Conservation (phyloP, 2,113 vertebrate species). For the Megaceryle maxima region DNA sequence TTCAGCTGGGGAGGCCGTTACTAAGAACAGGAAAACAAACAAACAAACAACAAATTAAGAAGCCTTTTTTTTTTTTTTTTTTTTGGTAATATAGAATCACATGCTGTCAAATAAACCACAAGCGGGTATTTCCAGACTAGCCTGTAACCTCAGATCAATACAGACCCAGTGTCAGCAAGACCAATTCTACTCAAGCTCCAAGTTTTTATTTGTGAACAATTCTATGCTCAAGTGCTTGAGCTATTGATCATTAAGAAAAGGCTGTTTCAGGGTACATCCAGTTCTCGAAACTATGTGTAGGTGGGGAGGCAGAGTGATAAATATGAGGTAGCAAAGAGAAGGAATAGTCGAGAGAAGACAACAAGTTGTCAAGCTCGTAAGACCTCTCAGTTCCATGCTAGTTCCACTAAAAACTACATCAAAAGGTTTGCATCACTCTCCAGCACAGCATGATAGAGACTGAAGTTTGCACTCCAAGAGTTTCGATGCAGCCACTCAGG, state of each 20-base stretch:
- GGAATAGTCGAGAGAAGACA: background rate
- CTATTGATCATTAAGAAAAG: background rate
- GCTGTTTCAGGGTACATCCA: background rate
- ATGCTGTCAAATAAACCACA: background rate
- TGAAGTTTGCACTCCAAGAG: background rate
- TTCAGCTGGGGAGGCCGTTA: constrained; percentile 72
- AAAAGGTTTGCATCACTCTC: background rate
- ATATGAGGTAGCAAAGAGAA: background rate
- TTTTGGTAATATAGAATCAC: background rate
- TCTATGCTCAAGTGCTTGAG: background rate
- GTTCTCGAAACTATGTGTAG: background rate
- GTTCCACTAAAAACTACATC: background rate
- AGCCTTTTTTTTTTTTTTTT: background rate
- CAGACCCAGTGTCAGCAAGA: rapidly evolving
- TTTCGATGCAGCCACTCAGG: background rate
- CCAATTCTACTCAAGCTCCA: background rate
- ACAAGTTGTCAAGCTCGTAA: rapidly evolving
- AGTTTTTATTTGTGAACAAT: background rate
- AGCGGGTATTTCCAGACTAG: background rate
- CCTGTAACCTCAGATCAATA: background rate
- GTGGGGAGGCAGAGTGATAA: background rate
- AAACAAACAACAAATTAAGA: background rate
- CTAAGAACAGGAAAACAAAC: background rate
- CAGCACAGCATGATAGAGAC: background rate
- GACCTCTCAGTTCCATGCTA: background rate